These are phyloP conservation scores for Pygmarrhopalites habei DNA, from an alignment of 1,140 invertebrate species.

Conservation along the genomic window DNA sequence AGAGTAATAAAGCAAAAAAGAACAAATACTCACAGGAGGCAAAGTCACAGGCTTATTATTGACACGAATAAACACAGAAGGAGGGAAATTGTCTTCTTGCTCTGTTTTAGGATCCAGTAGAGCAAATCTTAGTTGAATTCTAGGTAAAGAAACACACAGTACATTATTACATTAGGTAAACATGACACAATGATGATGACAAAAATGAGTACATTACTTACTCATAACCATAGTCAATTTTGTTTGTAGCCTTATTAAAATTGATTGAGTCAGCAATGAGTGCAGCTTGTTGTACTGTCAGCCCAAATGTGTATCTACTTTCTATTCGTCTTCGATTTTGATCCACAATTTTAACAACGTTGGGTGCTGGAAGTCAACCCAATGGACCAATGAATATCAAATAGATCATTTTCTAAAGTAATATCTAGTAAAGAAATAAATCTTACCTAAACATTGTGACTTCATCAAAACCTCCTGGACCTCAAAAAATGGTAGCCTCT, in stretches of 20 bases:
- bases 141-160: too few species aligned
- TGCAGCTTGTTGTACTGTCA: slow-evolving; percentile 60
- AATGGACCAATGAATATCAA: too few species aligned
- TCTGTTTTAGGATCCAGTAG: slow-evolving; percentile 75
- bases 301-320: too few species aligned
- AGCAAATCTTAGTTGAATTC: slow-evolving; percentile 85
- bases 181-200: too few species aligned
- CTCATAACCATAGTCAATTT: slow-evolving; percentile 70
- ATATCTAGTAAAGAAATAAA: not conserved
- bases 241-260: slow-evolving; percentile 40
- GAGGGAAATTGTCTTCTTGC: slow-evolving; percentile 93
- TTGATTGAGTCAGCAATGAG: slow-evolving; percentile 41
- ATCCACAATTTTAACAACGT: too few species aligned
- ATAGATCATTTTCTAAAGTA: slow-evolving; percentile 1
- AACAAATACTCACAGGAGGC: slow-evolving; percentile 88
- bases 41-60: slow-evolving; percentile 85
- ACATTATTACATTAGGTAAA: too few species aligned
- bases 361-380: too few species aligned
- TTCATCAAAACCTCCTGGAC: slow-evolving; percentile 76
- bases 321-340: too few species aligned
- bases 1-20: too few species aligned
- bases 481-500: slow-evolving; percentile 87
- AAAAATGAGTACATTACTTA: too few species aligned
- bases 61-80: slow-evolving; percentile 83
- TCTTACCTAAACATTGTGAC: slow-evolving; percentile 66